phyloP scores from a whole-genome alignment of 2,797 vertebrate species.

The Pogoniulus pusillus region DNA sequence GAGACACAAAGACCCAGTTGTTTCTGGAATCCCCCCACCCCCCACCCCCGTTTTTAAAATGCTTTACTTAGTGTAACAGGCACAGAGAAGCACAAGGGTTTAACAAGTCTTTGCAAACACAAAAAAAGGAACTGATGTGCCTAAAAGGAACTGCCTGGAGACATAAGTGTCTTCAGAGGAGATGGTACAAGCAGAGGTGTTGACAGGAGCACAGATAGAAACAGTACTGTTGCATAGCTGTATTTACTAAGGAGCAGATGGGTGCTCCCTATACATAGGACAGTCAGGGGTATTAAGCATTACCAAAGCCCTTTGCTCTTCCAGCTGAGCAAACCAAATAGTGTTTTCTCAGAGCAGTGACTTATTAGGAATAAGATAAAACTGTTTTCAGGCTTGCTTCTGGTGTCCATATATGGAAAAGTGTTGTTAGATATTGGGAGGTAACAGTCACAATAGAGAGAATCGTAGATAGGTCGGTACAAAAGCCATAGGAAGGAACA shows the following conservation, averaged over 20 bases:
- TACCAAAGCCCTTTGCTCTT: not conserved
- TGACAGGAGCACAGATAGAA: slow-evolving; percentile 16
- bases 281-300: not conserved
- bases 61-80: not conserved
- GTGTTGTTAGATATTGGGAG: not conserved
- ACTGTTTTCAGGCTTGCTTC: not conserved
- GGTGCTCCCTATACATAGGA: not conserved
- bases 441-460: not conserved
- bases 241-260: slow-evolving; percentile 30
- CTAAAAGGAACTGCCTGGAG: slow-evolving; percentile 41
- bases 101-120: slow-evolving; percentile 4
- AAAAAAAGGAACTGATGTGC: slow-evolving; percentile 4
- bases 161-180: slow-evolving; percentile 21
- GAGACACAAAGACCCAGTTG: slow-evolving; percentile 22
- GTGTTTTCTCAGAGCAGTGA: not conserved
- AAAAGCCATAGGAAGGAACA: not conserved
- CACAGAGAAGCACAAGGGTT: not conserved
- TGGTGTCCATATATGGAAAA: not conserved
- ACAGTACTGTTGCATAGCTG: not conserved
- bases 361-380: not conserved
- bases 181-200: slow-evolving; percentile 1
- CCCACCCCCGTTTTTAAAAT: no score
- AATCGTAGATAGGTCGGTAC: not conserved
- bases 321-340: slow-evolving; percentile 41
- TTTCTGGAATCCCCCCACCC: not conserved